phyloP scores from a whole-genome alignment of 2,888 invertebrate species.

The Galeopsomyia nigrocyanea region DNA sequence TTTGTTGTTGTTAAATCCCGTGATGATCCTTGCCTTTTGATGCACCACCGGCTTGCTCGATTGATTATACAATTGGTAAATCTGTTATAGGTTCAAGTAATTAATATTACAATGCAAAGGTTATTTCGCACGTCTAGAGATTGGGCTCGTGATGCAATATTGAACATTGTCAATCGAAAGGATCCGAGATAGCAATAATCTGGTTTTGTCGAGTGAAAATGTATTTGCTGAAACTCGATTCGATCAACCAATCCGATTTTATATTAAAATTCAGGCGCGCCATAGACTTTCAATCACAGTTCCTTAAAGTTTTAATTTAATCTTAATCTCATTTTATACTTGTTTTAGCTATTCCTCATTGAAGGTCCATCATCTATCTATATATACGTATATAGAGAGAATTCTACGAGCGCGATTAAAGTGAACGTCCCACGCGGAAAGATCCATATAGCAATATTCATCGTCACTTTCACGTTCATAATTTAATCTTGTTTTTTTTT shows the following conservation, averaged over 20 bases:
- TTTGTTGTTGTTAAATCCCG: background rate
- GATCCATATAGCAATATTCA: no score
- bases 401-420: no score
- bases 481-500: no score
- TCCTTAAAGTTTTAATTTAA: slow-evolving; percentile 30
- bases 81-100: background rate
- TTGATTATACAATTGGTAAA: slow-evolving; percentile 7
- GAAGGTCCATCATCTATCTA: background rate
- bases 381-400: no score
- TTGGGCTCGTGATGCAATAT: slow-evolving; percentile 11
- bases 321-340: background rate
- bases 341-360: slow-evolving; percentile 5
- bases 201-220: background rate
- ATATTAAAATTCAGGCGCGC: slow-evolving; percentile 32
- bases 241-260: slow-evolving; percentile 22
- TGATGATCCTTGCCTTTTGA: background rate
- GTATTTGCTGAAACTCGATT: slow-evolving; percentile 25
- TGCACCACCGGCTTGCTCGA: background rate
- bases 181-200: background rate
- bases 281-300: slow-evolving; percentile 43
- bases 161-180: background rate
- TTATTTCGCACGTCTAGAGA: slow-evolving; percentile 19
- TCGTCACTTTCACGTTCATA: no score
- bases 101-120: slow-evolving; percentile 20
- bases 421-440: no score